Percentiles rank a stretch among this genome's conserved stretches.
Conservation (phyloP, 2,113 vertebrate genomes). For the Melospiza georgiana region DNA sequence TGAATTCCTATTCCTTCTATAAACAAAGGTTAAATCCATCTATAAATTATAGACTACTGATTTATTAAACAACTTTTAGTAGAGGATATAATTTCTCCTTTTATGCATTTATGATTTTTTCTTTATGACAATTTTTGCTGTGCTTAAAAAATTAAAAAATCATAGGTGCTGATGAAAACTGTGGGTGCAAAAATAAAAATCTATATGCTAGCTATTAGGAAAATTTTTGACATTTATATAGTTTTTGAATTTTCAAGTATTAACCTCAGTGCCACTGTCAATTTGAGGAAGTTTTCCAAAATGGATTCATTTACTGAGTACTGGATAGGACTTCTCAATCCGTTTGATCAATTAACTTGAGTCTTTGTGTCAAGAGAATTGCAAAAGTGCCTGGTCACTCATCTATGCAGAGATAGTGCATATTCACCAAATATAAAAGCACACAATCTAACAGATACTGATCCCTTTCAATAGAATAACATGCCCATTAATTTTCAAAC, state of each 20-base stretch:
- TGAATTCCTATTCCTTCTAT: neutral
- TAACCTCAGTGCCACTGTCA: neutral
- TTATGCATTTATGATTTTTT: neutral
- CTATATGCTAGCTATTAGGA: neutral
- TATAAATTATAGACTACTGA: neutral
- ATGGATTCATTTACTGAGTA: neutral
- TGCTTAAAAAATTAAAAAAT: neutral
- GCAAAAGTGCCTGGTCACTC: neutral
- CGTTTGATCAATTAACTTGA: neutral
- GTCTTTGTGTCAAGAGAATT: neutral
- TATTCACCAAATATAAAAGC: neutral
- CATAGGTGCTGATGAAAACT: rapidly evolving
- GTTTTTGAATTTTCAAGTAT: neutral
- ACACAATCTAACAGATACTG: neutral
- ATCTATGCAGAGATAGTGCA: neutral
- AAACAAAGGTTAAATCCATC: neutral
- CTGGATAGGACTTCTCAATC: neutral
- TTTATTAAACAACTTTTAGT: neutral
- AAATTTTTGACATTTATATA: neutral
- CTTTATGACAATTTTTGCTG: neutral
- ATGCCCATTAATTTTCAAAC: neutral
- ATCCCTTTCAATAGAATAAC: neutral
- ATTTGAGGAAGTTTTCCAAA: neutral
- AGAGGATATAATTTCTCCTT: neutral
- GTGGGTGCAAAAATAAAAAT: neutral